A percentile compares a stretch with the other conserved stretches of the same genome.
phyloP scores from a whole-genome alignment of 1,140 invertebrate species.

The Thaumetopoea pityocampa region DNA sequence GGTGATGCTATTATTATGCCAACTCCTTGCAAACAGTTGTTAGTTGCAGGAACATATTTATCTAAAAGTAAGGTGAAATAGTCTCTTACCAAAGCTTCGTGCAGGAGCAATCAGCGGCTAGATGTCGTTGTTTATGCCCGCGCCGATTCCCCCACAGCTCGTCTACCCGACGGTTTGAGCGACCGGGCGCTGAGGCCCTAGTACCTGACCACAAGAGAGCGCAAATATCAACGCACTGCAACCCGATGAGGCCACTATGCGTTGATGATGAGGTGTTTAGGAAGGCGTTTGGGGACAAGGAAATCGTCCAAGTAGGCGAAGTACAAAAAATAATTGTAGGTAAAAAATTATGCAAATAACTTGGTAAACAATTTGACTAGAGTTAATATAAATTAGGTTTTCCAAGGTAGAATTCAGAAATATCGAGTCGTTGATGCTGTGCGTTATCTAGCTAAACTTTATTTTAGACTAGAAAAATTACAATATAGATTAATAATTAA shows the following conservation, averaged over 20 bases:
- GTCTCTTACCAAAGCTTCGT: constrained; percentile 49
- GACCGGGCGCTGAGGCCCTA: constrained; percentile 70
- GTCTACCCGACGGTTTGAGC: constrained; percentile 53
- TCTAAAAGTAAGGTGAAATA: neutral
- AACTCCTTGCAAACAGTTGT: too few species aligned
- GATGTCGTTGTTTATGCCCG: constrained; percentile 42
- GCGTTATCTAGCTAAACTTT: too few species aligned
- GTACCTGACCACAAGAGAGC: constrained; percentile 63
- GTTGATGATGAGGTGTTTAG: constrained; percentile 20
- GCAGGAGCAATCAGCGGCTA: constrained; percentile 50
- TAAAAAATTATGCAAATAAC: too few species aligned
- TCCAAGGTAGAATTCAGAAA: too few species aligned
- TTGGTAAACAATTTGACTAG: too few species aligned
- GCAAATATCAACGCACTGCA: constrained; percentile 36
- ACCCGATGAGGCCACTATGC: constrained; percentile 30
- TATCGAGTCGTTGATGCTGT: too few species aligned
- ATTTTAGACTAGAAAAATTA: too few species aligned
- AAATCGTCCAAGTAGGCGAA: neutral
- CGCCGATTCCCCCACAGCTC: constrained; percentile 64
- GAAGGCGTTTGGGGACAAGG: neutral
- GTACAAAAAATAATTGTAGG: too few species aligned
- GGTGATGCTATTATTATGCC: too few species aligned
- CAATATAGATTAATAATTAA: too few species aligned
- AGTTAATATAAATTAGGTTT: too few species aligned
- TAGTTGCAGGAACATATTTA: neutral